Base-by-base conservation (phyloP, 2,113 vertebrate genomes). In the Chloropsis hardwickii region DNA sequence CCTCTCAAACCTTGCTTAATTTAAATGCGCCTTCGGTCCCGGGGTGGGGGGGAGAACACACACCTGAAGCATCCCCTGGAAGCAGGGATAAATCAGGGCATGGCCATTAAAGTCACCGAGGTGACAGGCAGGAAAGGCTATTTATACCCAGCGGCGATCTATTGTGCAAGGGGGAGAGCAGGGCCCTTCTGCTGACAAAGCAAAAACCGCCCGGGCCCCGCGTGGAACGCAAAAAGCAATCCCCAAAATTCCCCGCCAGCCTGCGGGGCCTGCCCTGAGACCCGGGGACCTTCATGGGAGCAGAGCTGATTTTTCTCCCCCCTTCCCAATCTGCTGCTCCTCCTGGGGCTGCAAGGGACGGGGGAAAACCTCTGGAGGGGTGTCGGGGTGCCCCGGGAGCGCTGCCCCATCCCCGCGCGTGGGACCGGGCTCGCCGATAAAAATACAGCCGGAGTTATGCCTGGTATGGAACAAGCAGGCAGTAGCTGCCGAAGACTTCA, bases 381-480 rank as follows among this genome's bases (percentile, higher is more conserved):
- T 44, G 27, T 62, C 33, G 8, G 77, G 54, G 4, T 6, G 4
- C 65, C 42, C 81, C 22, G 62, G 80, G 8, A 64, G 81, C 64
- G 37, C 37, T 37, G 37, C 37, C 37, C 37, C 88, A 74, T 92
- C 86, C 15, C 8, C 40, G 76, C 29, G 95, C 94, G 93, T 96
- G 94, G 94, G 94, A 97, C 96, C 25, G 40, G 78, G 92, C 81
- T 92, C 94, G 95, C 88, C 61, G 93, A 97, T 96, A 96, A 96
- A 97, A 97, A 97, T 95, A 97, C 53, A 96, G 89, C 84, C 94
- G 3, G 47, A 97, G 97, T 81, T 95, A 94, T 96, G 93, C 96
- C 91, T 85, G 94, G 93, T 96, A 94, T 97, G 96, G 96, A 96
- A 93, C 91, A 57, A 83, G 92, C 92, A 89, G 93, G 86, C 76